phyloP scores from a whole-genome alignment of 2,797 vertebrate species.

The Tamandua tetradactyla region DNA sequence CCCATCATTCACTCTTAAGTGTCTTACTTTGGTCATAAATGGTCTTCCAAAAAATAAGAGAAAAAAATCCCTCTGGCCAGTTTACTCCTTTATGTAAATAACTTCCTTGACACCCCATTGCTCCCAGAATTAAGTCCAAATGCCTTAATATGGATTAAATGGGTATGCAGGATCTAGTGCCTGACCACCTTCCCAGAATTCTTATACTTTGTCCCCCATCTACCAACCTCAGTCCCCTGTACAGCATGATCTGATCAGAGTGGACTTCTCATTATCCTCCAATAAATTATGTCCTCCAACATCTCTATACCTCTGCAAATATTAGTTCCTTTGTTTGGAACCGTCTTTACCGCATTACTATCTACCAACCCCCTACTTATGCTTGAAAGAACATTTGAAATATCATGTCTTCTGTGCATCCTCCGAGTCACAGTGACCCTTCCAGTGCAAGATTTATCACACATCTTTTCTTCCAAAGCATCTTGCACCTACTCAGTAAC shows the following conservation, averaged over 20 bases:
- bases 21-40: background rate
- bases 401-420: background rate
- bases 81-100: background rate
- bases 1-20: background rate
- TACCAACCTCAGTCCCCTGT: background rate
- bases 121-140: background rate
- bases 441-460: background rate
- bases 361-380: background rate
- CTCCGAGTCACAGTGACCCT: fast-evolving
- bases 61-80: background rate
- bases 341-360: background rate
- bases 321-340: background rate
- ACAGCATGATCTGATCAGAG: background rate
- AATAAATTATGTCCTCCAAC: background rate
- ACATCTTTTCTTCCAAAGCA: background rate
- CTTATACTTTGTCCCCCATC: background rate
- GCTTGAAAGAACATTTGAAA: background rate
- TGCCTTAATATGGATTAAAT: background rate
- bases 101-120: background rate
- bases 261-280: background rate
- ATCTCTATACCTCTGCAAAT: background rate
- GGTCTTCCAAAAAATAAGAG: background rate
- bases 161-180: background rate
- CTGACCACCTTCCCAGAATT: background rate
- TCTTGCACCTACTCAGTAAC: background rate